These are phyloP conservation scores for Cyclargus thomasi DNA, from an alignment of 1,140 invertebrate genomes.

Conservation along the genomic window DNA sequence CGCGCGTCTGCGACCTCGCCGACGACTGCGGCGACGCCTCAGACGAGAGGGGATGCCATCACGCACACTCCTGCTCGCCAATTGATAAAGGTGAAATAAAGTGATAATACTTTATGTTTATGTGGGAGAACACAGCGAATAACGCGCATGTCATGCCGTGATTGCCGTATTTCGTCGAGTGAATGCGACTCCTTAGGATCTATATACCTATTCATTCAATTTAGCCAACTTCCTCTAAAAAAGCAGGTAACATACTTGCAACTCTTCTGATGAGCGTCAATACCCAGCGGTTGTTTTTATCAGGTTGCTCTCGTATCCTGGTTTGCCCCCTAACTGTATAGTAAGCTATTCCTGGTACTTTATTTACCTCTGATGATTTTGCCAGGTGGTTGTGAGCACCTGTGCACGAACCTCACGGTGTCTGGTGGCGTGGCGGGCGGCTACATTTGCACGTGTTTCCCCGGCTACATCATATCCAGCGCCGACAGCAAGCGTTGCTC, in stretches of 20 bases:
- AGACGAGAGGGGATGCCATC: slow-evolving; percentile 93
- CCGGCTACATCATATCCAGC: slow-evolving; percentile 87
- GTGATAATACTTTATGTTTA: no score
- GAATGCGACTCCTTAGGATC: no score
- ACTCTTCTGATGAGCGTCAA: no score
- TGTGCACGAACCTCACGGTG: slow-evolving; percentile 87
- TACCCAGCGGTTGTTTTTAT: no score
- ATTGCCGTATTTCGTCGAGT: no score
- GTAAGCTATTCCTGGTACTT: slow-evolving; percentile 25
- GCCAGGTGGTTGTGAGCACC: slow-evolving; percentile 93
- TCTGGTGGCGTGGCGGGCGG: slow-evolving; percentile 81
- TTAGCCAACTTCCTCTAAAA: no score
- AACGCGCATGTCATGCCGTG: no score
- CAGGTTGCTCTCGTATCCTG: no score
- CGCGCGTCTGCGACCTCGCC: slow-evolving; percentile 88
- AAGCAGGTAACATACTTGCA: no score
- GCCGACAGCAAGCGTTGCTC: slow-evolving; percentile 86
- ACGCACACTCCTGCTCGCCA: slow-evolving; percentile 83
- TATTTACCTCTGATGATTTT: background rate
- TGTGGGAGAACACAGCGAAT: no score
- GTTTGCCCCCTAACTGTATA: no score
- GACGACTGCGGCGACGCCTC: slow-evolving; percentile 90
- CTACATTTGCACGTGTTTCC: slow-evolving; percentile 91
- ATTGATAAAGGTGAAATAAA: slow-evolving; percentile 68
- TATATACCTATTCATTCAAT: no score